Evolutionary conservation across 2,113 vertebrate species (phyloP).

Genomic region (Limnothrissa miodon): DNA sequence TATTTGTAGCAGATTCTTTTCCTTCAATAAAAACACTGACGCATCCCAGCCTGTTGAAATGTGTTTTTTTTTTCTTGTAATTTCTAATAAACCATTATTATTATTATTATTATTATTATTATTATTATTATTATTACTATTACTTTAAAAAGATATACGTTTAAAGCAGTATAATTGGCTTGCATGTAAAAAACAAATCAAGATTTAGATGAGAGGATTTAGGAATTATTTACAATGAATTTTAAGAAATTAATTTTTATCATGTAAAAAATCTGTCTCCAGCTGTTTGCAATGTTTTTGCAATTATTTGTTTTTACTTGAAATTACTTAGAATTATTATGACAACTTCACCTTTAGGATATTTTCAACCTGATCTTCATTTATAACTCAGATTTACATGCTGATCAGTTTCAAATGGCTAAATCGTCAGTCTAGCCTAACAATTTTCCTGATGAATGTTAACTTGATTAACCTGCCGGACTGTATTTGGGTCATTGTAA

Average conservation of each 20-base stretch:
- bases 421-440: neutral
- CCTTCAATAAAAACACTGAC: constrained; percentile 56
- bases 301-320: no score
- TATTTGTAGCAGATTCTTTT: constrained; percentile 57
- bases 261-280: no score
- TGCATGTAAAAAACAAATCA: neutral
- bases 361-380: no score
- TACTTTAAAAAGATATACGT: neutral
- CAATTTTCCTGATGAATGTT: neutral
- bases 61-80: neutral
- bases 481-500: constrained; percentile 12
- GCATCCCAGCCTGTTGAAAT: constrained; percentile 22
- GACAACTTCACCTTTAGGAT: no score
- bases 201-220: neutral
- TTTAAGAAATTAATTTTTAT: no score
- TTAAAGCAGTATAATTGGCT: neutral
- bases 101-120: no score
- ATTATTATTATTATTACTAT: no score
- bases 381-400: neutral
- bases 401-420: constrained; percentile 4
- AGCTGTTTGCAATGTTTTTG: no score
- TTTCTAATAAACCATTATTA: neutral
- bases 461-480: constrained; percentile 15
- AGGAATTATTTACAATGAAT: no score
- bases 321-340: no score